A percentile compares a stretch with the other conserved stretches of the same genome.
These are phyloP conservation scores for Phaethon lepturus DNA, from an alignment of 2,113 vertebrate species.

Conservation along the genomic window DNA sequence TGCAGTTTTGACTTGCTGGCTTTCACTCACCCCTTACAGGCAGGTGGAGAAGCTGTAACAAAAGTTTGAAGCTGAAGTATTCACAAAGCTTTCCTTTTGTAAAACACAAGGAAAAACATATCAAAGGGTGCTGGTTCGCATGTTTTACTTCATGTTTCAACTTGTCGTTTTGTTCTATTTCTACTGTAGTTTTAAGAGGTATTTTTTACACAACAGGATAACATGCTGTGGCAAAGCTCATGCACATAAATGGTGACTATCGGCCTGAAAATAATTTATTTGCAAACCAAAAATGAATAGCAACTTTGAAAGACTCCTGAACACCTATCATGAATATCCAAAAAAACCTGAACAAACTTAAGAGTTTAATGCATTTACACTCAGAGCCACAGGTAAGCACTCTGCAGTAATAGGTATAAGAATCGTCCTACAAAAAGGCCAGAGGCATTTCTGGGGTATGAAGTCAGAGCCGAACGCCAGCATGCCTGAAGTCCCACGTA, in stretches of 20 bases:
- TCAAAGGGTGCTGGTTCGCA: conserved; percentile 39
- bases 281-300: background rate
- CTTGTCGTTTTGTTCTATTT: conserved; percentile 33
- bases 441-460: background rate
- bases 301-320: background rate
- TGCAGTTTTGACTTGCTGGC: background rate
- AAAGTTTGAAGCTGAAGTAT: background rate
- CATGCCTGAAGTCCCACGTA: background rate
- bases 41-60: background rate
- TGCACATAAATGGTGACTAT: background rate
- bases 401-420: background rate
- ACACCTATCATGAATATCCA: background rate
- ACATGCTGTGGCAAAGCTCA: conserved; percentile 30
- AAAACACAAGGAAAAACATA: conserved; percentile 10
- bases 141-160: conserved; percentile 36
- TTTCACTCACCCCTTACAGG: background rate
- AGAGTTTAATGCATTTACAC: background rate
- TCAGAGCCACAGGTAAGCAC: background rate
- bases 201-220: background rate
- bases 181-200: conserved; percentile 1
- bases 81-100: conserved; percentile 8
- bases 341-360: background rate
- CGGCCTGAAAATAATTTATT: background rate
- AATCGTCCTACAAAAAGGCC: background rate
- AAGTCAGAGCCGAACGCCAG: background rate